Conservation (phyloP, 2,888 invertebrate genomes). For the Noctua janthina region DNA sequence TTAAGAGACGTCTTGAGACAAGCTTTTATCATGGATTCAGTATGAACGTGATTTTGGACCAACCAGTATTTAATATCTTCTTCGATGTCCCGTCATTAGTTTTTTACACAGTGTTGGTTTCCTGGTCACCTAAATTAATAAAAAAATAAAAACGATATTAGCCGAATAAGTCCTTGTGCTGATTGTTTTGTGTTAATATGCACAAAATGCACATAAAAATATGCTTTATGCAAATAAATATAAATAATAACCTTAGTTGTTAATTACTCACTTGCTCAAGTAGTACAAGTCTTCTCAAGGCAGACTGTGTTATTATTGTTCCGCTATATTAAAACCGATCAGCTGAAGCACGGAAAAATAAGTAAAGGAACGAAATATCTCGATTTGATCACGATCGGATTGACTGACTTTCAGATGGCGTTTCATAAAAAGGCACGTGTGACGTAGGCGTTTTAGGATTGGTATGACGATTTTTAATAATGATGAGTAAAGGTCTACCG, state of each 20-base stretch:
- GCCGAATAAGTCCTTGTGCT: background rate
- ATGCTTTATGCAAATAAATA: background rate
- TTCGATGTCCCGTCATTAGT: background rate
- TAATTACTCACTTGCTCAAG: background rate
- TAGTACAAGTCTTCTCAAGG: background rate
- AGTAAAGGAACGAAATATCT: background rate
- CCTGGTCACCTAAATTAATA: too few relatives aligned
- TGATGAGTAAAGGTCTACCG: background rate
- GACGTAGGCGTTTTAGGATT: background rate
- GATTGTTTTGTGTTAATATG: background rate
- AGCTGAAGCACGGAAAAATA: background rate
- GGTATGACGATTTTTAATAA: background rate
- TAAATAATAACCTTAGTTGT: background rate
- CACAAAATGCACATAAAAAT: background rate
- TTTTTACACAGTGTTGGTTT: background rate
- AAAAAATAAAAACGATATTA: background rate
- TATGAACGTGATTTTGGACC: background rate
- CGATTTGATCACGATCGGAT: background rate
- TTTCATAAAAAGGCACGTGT: background rate
- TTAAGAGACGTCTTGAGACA: background rate
- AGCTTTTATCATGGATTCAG: background rate
- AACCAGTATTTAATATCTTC: background rate
- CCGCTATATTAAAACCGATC: background rate
- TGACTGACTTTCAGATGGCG: background rate
- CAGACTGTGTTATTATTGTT: conserved; percentile 9